A percentile compares a stretch with the other conserved stretches of the same genome.
Evolutionary conservation across 2,113 vertebrate genomes (phyloP).

Genomic region (Neolamprologus falcicula): DNA sequence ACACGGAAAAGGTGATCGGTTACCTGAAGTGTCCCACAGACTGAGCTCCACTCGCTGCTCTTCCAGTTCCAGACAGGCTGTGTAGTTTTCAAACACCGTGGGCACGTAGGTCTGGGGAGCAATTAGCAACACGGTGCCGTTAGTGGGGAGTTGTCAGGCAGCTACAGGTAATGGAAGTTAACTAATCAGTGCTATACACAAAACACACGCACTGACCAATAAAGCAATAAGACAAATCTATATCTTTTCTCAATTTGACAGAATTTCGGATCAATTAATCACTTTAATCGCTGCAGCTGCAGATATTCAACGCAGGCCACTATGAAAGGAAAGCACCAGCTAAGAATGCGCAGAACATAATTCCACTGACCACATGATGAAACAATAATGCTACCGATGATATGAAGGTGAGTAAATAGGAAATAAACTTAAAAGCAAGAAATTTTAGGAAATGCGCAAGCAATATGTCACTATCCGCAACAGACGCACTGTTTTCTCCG

Average conservation of each 20-base stretch:
- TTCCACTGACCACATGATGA: neutral
- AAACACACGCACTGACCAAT: neutral
- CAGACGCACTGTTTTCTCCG: slow-evolving; percentile 10
- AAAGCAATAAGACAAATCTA: neutral
- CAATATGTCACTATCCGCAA: slow-evolving; percentile 17
- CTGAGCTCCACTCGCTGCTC: slow-evolving; percentile 93
- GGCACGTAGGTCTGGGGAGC: slow-evolving; percentile 87
- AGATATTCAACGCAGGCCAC: neutral
- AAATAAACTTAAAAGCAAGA: neutral
- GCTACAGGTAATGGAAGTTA: neutral
- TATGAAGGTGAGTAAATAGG: rapidly evolving
- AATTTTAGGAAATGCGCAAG: slow-evolving; percentile 29
- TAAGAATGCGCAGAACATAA: neutral
- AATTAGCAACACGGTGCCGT: slow-evolving; percentile 29
- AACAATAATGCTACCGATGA: neutral
- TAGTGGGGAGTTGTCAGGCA: slow-evolving; percentile 37
- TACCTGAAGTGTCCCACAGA: slow-evolving; percentile 96
- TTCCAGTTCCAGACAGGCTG: slow-evolving; percentile 89
- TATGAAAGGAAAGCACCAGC: neutral
- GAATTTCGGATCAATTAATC: neutral
- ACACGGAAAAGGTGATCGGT: neutral
- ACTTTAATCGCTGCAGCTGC: neutral
- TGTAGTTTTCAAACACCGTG: slow-evolving; percentile 97
- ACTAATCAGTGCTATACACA: neutral
- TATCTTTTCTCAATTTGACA: neutral